phyloP scores from a whole-genome alignment of 2,888 invertebrate genomes.

The Agonopterix arenella region DNA sequence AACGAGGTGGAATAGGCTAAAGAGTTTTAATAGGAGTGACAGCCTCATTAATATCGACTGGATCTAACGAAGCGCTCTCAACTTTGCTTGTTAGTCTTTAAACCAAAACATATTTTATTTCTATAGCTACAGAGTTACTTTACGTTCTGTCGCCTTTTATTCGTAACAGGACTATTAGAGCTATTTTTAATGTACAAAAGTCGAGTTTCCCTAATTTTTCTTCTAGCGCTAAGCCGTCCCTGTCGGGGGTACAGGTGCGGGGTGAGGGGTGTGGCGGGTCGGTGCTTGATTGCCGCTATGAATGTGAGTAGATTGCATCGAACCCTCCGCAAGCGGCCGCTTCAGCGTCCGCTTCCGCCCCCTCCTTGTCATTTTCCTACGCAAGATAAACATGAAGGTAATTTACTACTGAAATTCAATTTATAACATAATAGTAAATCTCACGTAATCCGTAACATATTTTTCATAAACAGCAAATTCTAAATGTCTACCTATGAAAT shows the following conservation, averaged over 20 bases:
- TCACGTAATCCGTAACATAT: slow-evolving; percentile 7
- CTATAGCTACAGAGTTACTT: not conserved
- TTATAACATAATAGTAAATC: slow-evolving; percentile 1
- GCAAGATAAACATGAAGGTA: not conserved
- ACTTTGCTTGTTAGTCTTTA: slow-evolving; percentile 50
- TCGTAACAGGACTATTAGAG: too few species aligned
- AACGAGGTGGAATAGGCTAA: slow-evolving; percentile 38
- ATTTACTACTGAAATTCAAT: not conserved
- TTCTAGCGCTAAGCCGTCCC: slow-evolving; percentile 21
- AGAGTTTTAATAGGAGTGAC: slow-evolving; percentile 46
- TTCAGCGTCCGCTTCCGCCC: slow-evolving; percentile 18
- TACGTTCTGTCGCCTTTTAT: too few species aligned
- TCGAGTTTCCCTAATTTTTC: too few species aligned
- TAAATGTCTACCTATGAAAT: slow-evolving; percentile 45
- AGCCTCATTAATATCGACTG: slow-evolving; percentile 41
- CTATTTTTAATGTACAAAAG: too few species aligned
- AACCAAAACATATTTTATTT: slow-evolving; percentile 36
- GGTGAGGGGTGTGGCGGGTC: slow-evolving; percentile 43
- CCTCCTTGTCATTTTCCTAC: not conserved
- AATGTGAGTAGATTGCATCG: slow-evolving; percentile 72
- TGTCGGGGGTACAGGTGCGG: slow-evolving; percentile 47
- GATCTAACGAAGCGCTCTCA: slow-evolving; percentile 38
- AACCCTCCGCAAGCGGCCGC: slow-evolving; percentile 26
- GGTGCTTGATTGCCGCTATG: slow-evolving; percentile 74
- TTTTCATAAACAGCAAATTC: slow-evolving; percentile 14